These are phyloP conservation scores for Carollia perspicillata DNA, from an alignment of 2,113 vertebrate species.

Conservation along the genomic window DNA sequence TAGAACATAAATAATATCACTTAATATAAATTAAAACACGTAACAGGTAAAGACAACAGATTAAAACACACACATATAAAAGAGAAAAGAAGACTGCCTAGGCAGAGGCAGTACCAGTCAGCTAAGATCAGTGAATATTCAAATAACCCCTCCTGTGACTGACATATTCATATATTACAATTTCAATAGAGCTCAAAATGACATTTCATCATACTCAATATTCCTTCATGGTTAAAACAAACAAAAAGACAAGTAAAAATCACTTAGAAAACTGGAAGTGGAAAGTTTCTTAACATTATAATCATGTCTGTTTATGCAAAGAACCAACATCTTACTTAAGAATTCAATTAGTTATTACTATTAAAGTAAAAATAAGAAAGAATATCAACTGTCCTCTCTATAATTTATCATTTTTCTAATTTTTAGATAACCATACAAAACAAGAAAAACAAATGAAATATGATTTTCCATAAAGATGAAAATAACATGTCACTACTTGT, in stretches of 20 bases:
- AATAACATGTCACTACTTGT: background rate
- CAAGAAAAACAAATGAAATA: background rate
- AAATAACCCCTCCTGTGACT: fast-evolving
- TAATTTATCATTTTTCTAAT: background rate
- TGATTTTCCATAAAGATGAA: background rate
- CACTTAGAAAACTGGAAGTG: background rate
- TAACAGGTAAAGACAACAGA: background rate
- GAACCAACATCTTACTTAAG: background rate
- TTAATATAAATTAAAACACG: background rate
- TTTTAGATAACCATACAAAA: background rate
- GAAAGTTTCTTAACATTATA: background rate
- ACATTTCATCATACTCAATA: background rate
- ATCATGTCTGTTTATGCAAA: background rate
- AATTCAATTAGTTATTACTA: background rate
- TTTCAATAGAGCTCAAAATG: background rate
- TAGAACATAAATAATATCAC: background rate
- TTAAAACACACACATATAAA: background rate
- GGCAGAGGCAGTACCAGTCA: fast-evolving
- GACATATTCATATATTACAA: no score
- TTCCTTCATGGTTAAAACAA: background rate
- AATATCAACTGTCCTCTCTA: background rate
- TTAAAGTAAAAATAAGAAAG: background rate
- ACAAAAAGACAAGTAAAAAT: background rate
- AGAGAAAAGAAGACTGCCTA: background rate
- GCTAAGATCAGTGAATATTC: fast-evolving